Percentiles rank a stretch among this genome's conserved stretches.
Conservation (phyloP, 1,140 invertebrate genomes). For the Papilio xuthus region DNA sequence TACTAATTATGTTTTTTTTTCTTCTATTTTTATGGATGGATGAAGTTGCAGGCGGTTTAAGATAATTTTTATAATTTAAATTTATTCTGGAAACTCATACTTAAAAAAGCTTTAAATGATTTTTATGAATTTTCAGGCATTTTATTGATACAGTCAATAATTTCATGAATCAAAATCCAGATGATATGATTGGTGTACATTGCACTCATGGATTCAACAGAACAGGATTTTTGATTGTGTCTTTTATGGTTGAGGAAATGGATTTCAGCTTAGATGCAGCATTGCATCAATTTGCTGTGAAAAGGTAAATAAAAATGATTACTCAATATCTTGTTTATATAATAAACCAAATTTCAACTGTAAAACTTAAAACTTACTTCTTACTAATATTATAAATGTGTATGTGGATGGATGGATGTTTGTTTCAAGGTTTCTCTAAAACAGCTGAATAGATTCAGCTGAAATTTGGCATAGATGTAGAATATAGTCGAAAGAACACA, state of each 20-base stretch:
- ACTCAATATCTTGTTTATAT: background rate
- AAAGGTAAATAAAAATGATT: conserved; percentile 80
- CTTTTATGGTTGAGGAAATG: conserved; percentile 93
- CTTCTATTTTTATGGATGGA: no score
- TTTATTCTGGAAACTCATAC: background rate
- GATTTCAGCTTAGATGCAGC: conserved; percentile 91
- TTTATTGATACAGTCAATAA: conserved; percentile 91
- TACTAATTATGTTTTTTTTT: no score
- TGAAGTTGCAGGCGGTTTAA: no score
- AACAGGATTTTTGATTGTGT: conserved; percentile 96
- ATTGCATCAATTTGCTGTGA: conserved; percentile 87
- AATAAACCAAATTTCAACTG: no score
- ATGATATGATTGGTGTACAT: conserved; percentile 94
- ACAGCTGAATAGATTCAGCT: no score
- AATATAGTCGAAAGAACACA: no score
- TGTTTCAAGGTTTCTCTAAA: no score
- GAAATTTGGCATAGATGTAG: no score
- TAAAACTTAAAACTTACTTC: no score
- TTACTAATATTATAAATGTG: no score
- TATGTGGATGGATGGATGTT: no score
- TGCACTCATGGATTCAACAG: conserved; percentile 99
- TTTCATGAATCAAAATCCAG: conserved; percentile 90
- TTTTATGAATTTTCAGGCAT: conserved; percentile 57
- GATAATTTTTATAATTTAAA: no score
- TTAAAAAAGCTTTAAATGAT: background rate